Base-by-base conservation (phyloP, 2,888 invertebrate species). In the Mimumesa dahlbomi region DNA sequence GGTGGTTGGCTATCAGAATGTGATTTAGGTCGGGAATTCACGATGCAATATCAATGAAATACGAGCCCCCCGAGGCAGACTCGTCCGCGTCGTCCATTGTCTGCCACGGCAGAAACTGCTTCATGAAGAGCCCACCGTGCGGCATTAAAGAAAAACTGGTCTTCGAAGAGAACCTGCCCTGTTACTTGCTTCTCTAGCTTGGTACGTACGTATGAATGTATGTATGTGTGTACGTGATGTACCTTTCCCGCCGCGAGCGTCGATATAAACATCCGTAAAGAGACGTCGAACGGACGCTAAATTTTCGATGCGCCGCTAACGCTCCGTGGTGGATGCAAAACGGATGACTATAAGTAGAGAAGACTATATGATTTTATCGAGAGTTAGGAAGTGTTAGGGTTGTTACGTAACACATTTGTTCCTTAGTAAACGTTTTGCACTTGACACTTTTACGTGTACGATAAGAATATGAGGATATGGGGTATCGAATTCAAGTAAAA, bases 1-100 rank as follows among this genome's bases (percentile, higher is more conserved):
- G n/a, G n/a, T n/a, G 72, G 56, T 62, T 50, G 72, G 58, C 65
- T 75, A 70, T 63, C 64, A 58, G 69, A 73, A 40, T 70, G 57
- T 69, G 73, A 71, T 74, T 70, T 71, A 68, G 63, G 70, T 73
- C 66, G 69, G 43, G 62, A 81, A 81, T 75, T 59, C 64, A 64
- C 62, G 66, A 78, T 75, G 64, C 64, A 69, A 76, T 81, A 79
- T 71, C 67, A 71, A 73, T 64, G 73, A 81, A 76, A 75, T 72
- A 63, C 58, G 73, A 69, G 61, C 54, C 59, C 63, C 69, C 52
- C 38, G 69, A 57, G 78, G 62, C 64, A 31, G 66, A 43, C 69
- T 73, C 50, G 62, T 65, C 54, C 53, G 61, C 54, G 40, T 64
- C 50, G 65, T 42, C 65, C 59, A 74, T 77, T 77, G 78, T 76